Percentiles rank a stretch among this genome's conserved stretches.
These are phyloP conservation scores for Caradrina kadenii DNA, from an alignment of 2,888 invertebrate genomes.

Conservation along the genomic window DNA sequence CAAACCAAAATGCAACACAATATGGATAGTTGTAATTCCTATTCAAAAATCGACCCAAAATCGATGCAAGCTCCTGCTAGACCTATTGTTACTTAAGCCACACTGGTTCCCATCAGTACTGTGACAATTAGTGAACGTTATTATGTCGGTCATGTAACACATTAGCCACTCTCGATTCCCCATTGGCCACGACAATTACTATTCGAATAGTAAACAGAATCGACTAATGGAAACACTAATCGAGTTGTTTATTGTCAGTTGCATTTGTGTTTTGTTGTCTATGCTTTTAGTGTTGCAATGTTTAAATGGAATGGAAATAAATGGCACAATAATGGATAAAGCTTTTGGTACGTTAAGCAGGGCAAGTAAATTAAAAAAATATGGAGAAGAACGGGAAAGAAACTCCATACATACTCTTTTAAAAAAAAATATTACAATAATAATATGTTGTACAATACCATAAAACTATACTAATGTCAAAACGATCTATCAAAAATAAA, in stretches of 20 bases:
- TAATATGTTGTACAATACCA: too few species aligned
- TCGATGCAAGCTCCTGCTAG: too few species aligned
- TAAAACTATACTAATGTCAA: too few species aligned
- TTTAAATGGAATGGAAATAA: not conserved
- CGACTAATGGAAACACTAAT: conserved; percentile 55
- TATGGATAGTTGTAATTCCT: too few species aligned
- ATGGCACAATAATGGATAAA: too few species aligned
- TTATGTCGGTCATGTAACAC: conserved; percentile 59
- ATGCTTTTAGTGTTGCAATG: not conserved
- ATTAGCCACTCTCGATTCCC: conserved; percentile 55
- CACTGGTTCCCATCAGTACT: conserved; percentile 16
- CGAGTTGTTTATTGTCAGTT: conserved; percentile 44
- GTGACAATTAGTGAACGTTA: conserved; percentile 54
- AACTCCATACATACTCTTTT: too few species aligned
- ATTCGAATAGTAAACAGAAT: conserved; percentile 56
- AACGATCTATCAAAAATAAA: too few species aligned
- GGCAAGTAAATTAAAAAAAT: too few species aligned
- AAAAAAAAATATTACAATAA: too few species aligned
- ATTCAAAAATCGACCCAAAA: too few species aligned
- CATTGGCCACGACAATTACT: conserved; percentile 48
- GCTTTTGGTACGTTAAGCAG: not conserved
- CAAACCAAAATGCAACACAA: too few species aligned
- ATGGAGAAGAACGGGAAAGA: too few species aligned
- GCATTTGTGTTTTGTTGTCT: not conserved
- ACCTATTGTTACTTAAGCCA: conserved; percentile 22